Percentiles rank a stretch among this genome's conserved stretches.
Evolutionary conservation across 2,113 vertebrate genomes (phyloP).

Genomic region (Halichoeres trimaculatus): DNA sequence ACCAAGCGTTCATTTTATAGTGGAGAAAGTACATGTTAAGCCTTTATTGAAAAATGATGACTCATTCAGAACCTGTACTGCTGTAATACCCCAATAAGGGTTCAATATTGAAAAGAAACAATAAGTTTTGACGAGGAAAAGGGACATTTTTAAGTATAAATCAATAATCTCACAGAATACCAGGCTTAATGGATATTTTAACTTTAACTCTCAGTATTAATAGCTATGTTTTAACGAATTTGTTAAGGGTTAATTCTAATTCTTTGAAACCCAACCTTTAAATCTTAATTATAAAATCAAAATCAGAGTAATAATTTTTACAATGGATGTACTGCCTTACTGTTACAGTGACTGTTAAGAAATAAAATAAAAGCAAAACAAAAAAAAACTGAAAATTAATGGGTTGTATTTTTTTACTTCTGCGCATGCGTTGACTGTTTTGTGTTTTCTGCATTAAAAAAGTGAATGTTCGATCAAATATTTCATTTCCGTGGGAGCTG

Average conservation of each 20-base stretch:
- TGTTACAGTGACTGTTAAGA: background rate
- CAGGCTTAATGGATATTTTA: too few species aligned
- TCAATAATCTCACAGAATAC: too few species aligned
- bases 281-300: too few species aligned
- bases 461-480: background rate
- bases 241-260: too few species aligned
- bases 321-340: background rate
- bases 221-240: too few species aligned
- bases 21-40: background rate
- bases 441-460: background rate
- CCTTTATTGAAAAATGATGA: background rate
- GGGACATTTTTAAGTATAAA: background rate
- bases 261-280: too few species aligned
- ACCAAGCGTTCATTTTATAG: conserved; percentile 4
- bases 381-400: background rate
- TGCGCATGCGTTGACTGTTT: background rate
- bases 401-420: background rate
- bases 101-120: background rate
- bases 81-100: background rate
- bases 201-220: background rate
- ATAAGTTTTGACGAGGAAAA: background rate
- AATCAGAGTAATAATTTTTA: background rate
- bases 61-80: background rate
- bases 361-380: background rate
- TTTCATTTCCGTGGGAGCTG: background rate